Base-by-base conservation (phyloP, 2,888 invertebrate genomes). In the Junonia oenone region DNA sequence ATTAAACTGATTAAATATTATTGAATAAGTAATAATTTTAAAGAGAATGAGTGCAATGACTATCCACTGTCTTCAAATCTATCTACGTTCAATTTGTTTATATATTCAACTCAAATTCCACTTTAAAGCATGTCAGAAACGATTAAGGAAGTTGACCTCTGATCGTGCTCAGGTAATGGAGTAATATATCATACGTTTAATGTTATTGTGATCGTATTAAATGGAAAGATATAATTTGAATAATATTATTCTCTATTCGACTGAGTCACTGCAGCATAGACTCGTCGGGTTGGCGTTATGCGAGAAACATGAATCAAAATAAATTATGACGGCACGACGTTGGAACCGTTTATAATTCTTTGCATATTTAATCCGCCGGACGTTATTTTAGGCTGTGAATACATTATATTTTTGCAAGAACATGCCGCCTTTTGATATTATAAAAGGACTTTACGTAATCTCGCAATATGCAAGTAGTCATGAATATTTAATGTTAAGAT, bases 181-280 rank as follows among this genome's bases (percentile, higher is more conserved):
- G 29, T 14, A 19, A 19, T 40, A 40, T n/a, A 5, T 11, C 4
- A 40, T 11, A 9, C 9, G 19, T 19, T 40, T 40, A 17, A 40
- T 40, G 1, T 17, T 4, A 40, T 40, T 40, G 11, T 17, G 19
- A 40, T 40, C 11, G 19, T 19, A 17, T 40, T 19, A 5, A 40
- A 40, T 40, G 5, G 19, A 17, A 6, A 19, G 11, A 11, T 6
- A 11, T 40, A 4, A 4, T 38, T 17, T 13, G 2, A 13, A 26
- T 13, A 8, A 63, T 64, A 48, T 56, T 59, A 53, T 59, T 55
- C 14, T 31, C 31, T 55, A 40, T 54, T 56, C 55, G 22, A 17
- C 55, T 67, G 65, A 68, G 46, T 68, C 65, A 68, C 45, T 51
- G 51, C 54, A 53, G 47, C 52, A 19, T 29, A 57, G 49, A 33